Conservation (phyloP, 2,888 invertebrate species). For the Agrypnus murinus region DNA sequence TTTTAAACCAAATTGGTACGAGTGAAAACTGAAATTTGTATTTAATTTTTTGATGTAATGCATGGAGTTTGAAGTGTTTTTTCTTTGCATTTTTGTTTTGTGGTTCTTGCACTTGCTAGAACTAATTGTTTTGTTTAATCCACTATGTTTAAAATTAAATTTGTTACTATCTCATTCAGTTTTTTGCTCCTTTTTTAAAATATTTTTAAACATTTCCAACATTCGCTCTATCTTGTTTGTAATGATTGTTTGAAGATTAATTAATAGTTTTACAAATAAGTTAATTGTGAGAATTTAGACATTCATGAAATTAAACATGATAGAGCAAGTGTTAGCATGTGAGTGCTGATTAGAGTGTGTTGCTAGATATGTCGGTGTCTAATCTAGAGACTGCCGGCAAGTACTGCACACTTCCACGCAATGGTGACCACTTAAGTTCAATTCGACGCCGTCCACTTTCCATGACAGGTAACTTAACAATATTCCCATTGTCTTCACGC, state of each 20-base stretch:
- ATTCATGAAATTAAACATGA: not conserved
- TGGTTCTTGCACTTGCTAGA: not conserved
- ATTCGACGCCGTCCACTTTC: conserved; percentile 74
- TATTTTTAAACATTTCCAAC: conserved; percentile 9
- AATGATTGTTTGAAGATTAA: not conserved
- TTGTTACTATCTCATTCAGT: not conserved
- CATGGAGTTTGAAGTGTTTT: conserved; percentile 5
- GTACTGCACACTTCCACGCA: conserved; percentile 73
- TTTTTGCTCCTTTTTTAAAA: conserved; percentile 5
- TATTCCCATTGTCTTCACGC: not conserved
- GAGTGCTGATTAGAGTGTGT: conserved; percentile 66
- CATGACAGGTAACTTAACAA: conserved; percentile 74
- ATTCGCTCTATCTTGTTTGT: conserved; percentile 8
- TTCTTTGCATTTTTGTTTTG: conserved; percentile 11
- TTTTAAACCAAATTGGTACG: not conserved
- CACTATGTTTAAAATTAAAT: not conserved
- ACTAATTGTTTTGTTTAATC: not conserved
- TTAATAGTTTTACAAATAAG: too few relatives aligned
- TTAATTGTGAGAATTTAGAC: too few relatives aligned
- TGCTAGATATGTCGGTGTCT: conserved; percentile 65
- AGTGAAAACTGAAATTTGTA: conserved; percentile 11
- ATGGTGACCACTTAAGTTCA: conserved; percentile 73
- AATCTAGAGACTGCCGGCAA: conserved; percentile 76
- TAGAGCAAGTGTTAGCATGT: conserved; percentile 59
- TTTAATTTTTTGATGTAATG: not conserved